These are phyloP conservation scores for Aldrovandia affinis DNA, from an alignment of 2,797 vertebrate genomes.

Conservation along the genomic window DNA sequence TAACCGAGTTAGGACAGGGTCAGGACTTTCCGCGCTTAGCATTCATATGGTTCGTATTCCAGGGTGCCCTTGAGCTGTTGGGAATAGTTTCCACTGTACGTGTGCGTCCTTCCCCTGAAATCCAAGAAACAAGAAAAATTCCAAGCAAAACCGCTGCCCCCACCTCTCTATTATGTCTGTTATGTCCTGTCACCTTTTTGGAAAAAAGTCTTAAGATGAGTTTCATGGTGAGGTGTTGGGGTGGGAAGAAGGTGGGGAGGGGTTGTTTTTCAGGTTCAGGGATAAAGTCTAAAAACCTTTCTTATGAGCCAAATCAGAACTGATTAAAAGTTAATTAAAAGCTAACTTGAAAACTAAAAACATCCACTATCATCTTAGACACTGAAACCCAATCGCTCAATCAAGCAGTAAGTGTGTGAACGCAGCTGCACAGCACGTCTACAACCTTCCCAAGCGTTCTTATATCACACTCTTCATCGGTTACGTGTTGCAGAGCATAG, in stretches of 20 bases:
- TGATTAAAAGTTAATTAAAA: conserved; percentile 5
- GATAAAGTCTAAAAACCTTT: neutral
- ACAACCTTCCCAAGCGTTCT: no score
- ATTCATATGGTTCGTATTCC: neutral
- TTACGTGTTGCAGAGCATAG: no score
- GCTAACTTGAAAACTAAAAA: neutral
- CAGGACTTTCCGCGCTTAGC: neutral
- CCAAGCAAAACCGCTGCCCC: neutral
- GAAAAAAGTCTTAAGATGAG: neutral
- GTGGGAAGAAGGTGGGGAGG: neutral
- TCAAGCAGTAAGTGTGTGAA: no score
- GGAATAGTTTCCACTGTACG: conserved; percentile 10
- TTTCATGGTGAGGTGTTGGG: neutral
- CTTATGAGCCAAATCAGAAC: no score
- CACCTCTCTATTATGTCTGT: neutral
- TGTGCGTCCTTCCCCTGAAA: conserved; percentile 7
- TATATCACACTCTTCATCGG: no score
- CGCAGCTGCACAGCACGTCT: no score
- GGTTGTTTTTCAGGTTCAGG: neutral
- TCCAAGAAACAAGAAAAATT: neutral
- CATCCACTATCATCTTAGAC: neutral
- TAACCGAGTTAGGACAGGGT: conserved; percentile 11
- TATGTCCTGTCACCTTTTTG: conserved; percentile 18
- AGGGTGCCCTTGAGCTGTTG: neutral
- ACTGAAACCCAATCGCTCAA: no score